Evolutionary conservation across 2,888 invertebrate genomes (phyloP).

Genomic region (Hypomecis atomaria): DNA sequence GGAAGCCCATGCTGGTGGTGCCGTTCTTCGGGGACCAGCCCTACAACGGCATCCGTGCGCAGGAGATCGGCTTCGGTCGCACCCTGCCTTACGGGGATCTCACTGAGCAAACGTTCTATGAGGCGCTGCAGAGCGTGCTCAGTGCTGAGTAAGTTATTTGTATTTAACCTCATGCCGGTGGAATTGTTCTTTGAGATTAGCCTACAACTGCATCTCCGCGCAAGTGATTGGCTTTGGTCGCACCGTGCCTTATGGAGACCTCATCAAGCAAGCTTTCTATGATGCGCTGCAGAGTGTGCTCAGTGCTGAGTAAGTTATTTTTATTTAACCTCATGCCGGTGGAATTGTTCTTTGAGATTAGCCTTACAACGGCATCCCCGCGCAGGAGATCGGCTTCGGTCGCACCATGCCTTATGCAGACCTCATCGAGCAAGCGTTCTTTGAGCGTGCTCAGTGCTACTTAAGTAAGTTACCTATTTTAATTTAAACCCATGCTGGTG

Average conservation of each 20-base stretch:
- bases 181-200: too few species aligned
- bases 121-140: slow-evolving; percentile 78
- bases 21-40: slow-evolving; percentile 87
- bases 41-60: slow-evolving; percentile 81
- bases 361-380: too few species aligned
- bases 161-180: background rate
- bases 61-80: slow-evolving; percentile 79
- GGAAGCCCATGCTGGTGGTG: slow-evolving; percentile 85
- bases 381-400: too few species aligned
- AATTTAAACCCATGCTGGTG: background rate
- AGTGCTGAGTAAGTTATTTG: slow-evolving; percentile 80
- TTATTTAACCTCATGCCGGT: background rate
- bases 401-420: slow-evolving; percentile 62
- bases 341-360: too few species aligned
- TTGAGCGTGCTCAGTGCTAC: slow-evolving; percentile 79
- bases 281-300: slow-evolving; percentile 79
- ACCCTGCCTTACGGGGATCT: slow-evolving; percentile 78
- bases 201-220: too few species aligned
- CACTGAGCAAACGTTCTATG: slow-evolving; percentile 78
- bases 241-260: slow-evolving; percentile 64
- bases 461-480: slow-evolving; percentile 78
- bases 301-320: slow-evolving; percentile 80
- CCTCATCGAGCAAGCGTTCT: slow-evolving; percentile 79
- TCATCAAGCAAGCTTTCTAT: slow-evolving; percentile 80
- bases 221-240: too few species aligned